Conservation (phyloP, 2,888 invertebrate genomes). For the Linnaemya vulpina region DNA sequence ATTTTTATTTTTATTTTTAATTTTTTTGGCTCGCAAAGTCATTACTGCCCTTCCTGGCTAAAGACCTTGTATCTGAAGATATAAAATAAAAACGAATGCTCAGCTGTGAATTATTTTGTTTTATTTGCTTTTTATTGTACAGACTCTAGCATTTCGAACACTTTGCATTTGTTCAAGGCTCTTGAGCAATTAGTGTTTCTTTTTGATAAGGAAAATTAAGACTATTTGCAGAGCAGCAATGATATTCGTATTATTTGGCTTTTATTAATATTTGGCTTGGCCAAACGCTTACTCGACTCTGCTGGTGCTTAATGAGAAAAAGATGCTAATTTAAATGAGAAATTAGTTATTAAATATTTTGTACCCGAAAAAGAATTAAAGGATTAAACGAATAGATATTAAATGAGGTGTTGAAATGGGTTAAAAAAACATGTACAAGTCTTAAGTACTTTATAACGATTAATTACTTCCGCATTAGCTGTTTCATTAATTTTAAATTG, state of each 20-base stretch:
- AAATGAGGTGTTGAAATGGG: not conserved
- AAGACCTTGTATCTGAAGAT: slow-evolving; percentile 19
- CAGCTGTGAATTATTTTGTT: slow-evolving; percentile 25
- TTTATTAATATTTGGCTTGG: slow-evolving; percentile 46
- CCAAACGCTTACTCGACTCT: slow-evolving; percentile 28
- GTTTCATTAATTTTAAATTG: too few relatives aligned
- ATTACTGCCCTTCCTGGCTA: slow-evolving; percentile 44
- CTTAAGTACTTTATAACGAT: too few relatives aligned
- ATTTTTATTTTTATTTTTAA: too few relatives aligned
- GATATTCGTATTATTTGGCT: slow-evolving; percentile 19
- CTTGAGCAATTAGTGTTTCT: slow-evolving; percentile 63
- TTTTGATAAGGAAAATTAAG: slow-evolving; percentile 51
- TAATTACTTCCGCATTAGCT: too few relatives aligned
- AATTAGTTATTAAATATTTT: not conserved
- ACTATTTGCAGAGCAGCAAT: slow-evolving; percentile 7
- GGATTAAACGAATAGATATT: not conserved
- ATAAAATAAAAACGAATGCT: slow-evolving; percentile 47
- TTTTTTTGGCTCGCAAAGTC: slow-evolving; percentile 52
- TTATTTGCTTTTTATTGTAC: slow-evolving; percentile 1
- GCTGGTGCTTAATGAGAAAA: slow-evolving; percentile 42
- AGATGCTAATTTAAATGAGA: slow-evolving; percentile 39
- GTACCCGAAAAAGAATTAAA: not conserved
- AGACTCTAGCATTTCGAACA: slow-evolving; percentile 31
- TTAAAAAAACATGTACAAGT: not conserved
- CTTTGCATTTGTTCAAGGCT: slow-evolving; percentile 40